Evolutionary conservation across 2,113 vertebrate genomes (phyloP).

Genomic region (Telmatochromis sp.): DNA sequence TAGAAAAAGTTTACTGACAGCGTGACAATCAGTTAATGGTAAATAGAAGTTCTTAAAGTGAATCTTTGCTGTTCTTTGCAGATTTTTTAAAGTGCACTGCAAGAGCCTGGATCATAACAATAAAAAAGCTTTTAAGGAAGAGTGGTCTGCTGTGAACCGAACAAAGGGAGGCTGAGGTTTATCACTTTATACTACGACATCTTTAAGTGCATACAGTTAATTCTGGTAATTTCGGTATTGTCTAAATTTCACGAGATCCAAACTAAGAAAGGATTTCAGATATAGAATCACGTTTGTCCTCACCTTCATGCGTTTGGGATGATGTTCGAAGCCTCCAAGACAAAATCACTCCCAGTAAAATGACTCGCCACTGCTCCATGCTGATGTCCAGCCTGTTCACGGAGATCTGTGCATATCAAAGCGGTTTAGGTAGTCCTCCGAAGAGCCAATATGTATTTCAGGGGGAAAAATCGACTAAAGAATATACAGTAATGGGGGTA

Average conservation of each 20-base stretch:
- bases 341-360: slow-evolving; percentile 32
- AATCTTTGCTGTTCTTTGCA: not conserved
- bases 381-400: not conserved
- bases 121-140: not conserved
- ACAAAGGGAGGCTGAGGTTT: not conserved
- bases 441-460: not conserved
- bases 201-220: not conserved
- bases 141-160: not conserved
- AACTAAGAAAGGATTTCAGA: not conserved
- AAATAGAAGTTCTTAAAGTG: not conserved
- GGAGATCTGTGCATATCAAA: slow-evolving; percentile 13
- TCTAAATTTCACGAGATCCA: not conserved
- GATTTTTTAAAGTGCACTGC: slow-evolving; percentile 4
- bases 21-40: not conserved
- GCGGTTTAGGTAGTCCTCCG: not conserved
- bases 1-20: not conserved
- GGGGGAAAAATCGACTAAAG: not conserved
- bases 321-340: slow-evolving; percentile 11
- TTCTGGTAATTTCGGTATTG: not conserved
- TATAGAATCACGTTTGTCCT: not conserved
- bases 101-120: not conserved
- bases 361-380: slow-evolving; percentile 45
- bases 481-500: not conserved
- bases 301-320: slow-evolving; percentile 68
- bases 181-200: not conserved